Conservation (phyloP, 2,888 invertebrate species). For the Brenthis daphne region DNA sequence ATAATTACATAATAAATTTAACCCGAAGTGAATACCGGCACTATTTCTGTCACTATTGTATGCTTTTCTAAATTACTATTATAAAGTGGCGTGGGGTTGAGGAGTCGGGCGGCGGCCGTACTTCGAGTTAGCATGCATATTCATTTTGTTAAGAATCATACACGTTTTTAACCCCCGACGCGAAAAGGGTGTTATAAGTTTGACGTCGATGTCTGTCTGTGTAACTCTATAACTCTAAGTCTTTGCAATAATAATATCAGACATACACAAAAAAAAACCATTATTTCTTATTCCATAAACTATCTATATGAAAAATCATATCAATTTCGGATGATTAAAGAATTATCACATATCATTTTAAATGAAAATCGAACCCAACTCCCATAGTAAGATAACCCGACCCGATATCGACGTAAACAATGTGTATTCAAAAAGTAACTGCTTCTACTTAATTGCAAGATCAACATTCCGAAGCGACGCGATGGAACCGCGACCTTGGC, state of each 20-base stretch:
- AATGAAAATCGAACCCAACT: background rate
- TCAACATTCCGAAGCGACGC: conserved; percentile 6
- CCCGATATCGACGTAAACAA: background rate
- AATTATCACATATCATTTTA: too few relatives aligned
- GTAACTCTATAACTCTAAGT: too few relatives aligned
- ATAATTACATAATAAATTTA: conserved; percentile 63
- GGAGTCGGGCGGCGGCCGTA: background rate
- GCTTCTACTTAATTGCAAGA: background rate
- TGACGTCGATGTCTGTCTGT: too few relatives aligned
- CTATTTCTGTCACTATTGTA: conserved; percentile 41
- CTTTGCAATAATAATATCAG: too few relatives aligned
- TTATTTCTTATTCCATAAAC: too few relatives aligned
- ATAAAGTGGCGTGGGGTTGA: background rate
- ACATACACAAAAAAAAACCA: too few relatives aligned
- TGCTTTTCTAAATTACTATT: background rate
- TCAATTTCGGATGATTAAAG: too few relatives aligned
- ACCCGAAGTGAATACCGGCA: conserved; percentile 44
- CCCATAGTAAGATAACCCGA: background rate
- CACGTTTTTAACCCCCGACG: too few relatives aligned
- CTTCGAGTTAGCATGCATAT: background rate
- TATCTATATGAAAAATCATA: too few relatives aligned
- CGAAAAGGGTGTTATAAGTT: too few relatives aligned
- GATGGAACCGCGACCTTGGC: background rate
- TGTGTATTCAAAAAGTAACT: background rate
- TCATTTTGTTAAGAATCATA: too few relatives aligned